Evolutionary conservation across 2,797 vertebrate genomes (phyloP).

Genomic region (Tapera naevia): DNA sequence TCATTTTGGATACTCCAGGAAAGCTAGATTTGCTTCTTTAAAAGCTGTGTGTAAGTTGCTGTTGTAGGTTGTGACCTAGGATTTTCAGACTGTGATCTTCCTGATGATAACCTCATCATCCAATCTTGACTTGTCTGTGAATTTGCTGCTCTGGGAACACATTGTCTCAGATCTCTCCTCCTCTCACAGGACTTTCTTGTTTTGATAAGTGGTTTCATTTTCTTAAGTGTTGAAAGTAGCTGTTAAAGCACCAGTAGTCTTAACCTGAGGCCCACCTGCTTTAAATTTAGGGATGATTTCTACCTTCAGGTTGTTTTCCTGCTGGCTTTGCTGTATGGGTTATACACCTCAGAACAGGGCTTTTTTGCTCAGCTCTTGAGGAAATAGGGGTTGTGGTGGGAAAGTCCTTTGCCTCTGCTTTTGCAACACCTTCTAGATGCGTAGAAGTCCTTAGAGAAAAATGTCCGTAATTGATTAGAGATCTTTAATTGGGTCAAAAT

Average conservation of each 20-base stretch:
- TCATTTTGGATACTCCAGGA: not conserved
- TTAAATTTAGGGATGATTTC: not conserved
- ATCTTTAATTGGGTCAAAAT: not conserved
- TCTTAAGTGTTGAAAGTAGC: not conserved
- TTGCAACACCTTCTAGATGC: not conserved
- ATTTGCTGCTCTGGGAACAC: not conserved
- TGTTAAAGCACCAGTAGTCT: not conserved
- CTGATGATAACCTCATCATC: not conserved
- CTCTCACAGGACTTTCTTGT: not conserved
- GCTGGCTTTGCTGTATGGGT: not conserved
- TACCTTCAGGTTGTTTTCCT: not conserved
- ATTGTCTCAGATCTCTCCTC: not conserved
- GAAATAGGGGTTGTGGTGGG: not conserved
- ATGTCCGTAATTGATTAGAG: not conserved
- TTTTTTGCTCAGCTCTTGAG: not conserved
- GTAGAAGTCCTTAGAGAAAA: not conserved
- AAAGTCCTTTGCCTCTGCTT: not conserved
- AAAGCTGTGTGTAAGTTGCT: constrained; percentile 5
- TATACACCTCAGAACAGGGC: not conserved
- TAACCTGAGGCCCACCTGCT: not conserved
- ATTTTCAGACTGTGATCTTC: not conserved
- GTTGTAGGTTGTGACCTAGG: not conserved
- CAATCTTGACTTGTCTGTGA: not conserved
- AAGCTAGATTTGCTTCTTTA: not conserved
- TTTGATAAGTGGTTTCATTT: not conserved